Base-by-base conservation (phyloP, 1,140 invertebrate species). In the Dendroctonus valens region DNA sequence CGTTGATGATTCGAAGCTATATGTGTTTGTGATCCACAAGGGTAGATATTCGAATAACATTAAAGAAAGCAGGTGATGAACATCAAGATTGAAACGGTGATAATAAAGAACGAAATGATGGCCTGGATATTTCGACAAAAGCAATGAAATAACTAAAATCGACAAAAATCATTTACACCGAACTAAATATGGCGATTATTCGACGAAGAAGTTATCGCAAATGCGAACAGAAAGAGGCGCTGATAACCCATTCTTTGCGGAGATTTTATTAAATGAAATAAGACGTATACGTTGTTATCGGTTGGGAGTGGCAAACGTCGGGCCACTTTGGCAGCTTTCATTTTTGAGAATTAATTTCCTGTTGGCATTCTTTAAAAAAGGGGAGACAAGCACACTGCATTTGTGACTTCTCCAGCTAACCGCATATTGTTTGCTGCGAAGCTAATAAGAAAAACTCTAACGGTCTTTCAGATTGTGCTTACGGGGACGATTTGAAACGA, bases 331-430 rank as follows among this genome's bases (percentile, higher is more conserved):
- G 68, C 73, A 72, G 73, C 73, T 73, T 77, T 75, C 76, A 77
- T 78, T 78, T 79, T 77, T 76, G 76, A 75, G 72, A 78, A 79
- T 77, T 78, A 79, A 79, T 79, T 79, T 78, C 77, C 78, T 78
- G 77, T 75, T 73, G 73, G 66, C 69, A 75, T 78, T 78, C 74
- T 77, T 76, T 74, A 77, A 75, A 61, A 74, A 75, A 73, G 73
- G 73, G 73, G 75, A 76, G 73, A 74, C 72, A 75, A 72, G 65
- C 58, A 59, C 69, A 67, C 62, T 73, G 73, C 72, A 74, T 72
- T 65, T 71, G 68, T 62, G 55, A 59, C 49, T 62, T 41, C 53
- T 60, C 49, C 59, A 74, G 73, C 72, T 76, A 76, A 76, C 69
- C 73, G 72, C 70, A 70, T 63, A 75, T 76, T 76, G 72, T 75